A percentile compares a stretch with the other conserved stretches of the same genome.
Conservation (phyloP, 1,140 invertebrate species). For the Anagrus nilaparvatae region DNA sequence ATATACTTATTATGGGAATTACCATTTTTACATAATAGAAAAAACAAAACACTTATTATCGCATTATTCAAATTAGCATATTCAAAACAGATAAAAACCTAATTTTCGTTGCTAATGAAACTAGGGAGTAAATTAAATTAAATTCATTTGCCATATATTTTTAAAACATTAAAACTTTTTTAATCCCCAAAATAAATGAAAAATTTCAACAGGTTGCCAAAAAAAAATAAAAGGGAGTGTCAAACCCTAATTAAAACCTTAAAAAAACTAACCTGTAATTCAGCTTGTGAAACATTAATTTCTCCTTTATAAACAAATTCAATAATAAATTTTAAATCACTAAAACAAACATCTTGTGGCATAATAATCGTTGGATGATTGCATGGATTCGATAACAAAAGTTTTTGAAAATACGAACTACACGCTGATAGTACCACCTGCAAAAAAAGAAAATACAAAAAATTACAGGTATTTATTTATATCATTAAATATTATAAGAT, state of each 20-base stretch:
- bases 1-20: too few relatives aligned
- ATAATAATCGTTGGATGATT: constrained; percentile 68
- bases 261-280: constrained; percentile 58
- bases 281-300: constrained; percentile 67
- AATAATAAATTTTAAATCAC: constrained; percentile 69
- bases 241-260: background rate
- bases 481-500: too few relatives aligned
- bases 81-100: too few relatives aligned
- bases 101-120: too few relatives aligned
- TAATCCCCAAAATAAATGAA: too few relatives aligned
- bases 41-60: too few relatives aligned
- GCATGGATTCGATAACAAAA: constrained; percentile 60
- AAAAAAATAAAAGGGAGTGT: background rate
- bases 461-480: too few relatives aligned
- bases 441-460: constrained; percentile 36
- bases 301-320: constrained; percentile 76
- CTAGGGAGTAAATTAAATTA: too few relatives aligned
- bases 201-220: background rate
- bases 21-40: too few relatives aligned
- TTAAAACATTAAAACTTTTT: too few relatives aligned
- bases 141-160: too few relatives aligned
- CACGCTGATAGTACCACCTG: constrained; percentile 63
- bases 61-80: too few relatives aligned
- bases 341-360: constrained; percentile 68
- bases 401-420: constrained; percentile 62